Evolutionary conservation across 2,888 invertebrate genomes (phyloP).

Genomic region (Crepidodera aurea): DNA sequence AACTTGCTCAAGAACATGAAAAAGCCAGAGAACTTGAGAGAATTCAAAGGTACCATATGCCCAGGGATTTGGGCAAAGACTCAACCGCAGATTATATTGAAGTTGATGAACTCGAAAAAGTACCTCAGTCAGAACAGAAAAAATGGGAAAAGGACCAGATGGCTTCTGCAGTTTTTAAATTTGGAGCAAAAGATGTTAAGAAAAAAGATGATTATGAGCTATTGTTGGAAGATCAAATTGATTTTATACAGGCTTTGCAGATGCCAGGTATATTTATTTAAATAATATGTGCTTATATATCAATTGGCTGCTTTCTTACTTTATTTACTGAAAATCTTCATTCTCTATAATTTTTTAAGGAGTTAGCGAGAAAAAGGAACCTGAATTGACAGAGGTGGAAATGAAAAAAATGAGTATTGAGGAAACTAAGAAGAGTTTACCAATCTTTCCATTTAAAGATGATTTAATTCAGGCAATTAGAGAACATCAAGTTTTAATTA

Average conservation of each 20-base stretch:
- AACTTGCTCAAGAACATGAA: constrained; percentile 95
- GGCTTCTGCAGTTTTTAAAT: constrained; percentile 88
- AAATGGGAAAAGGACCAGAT: constrained; percentile 99
- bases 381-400: constrained; percentile 72
- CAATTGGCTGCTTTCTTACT: no score
- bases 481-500: constrained; percentile 88
- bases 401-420: constrained; percentile 82
- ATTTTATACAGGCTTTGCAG: constrained; percentile 91
- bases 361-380: constrained; percentile 62
- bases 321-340: no score
- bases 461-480: constrained; percentile 91
- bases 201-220: constrained; percentile 87
- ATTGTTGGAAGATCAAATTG: constrained; percentile 94
- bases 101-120: constrained; percentile 85
- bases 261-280: constrained; percentile 69
- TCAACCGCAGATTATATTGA: constrained; percentile 79
- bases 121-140: constrained; percentile 84
- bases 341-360: no score
- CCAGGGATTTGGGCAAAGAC: constrained; percentile 82
- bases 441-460: constrained; percentile 91
- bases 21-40: constrained; percentile 91
- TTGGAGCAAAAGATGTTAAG: constrained; percentile 89
- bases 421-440: constrained; percentile 91
- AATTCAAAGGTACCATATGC: constrained; percentile 94
- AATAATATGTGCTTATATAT: neutral